A percentile compares a stretch with the other conserved stretches of the same genome.
Conservation (phyloP, 2,888 invertebrate genomes). For the Taphrorychus bicolor region DNA sequence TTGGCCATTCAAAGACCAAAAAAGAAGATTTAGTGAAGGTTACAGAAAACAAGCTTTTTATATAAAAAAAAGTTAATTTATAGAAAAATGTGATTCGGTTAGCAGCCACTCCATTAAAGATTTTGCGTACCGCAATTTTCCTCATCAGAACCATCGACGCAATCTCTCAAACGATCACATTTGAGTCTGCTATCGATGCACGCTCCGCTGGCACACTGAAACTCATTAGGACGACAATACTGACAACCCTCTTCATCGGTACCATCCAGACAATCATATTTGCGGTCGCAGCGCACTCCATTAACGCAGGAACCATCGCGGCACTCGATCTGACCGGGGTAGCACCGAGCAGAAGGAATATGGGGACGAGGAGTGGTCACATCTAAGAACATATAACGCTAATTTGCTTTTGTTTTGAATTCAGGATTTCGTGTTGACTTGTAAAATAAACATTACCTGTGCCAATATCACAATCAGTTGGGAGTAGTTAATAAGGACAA, state of each 20-base stretch:
- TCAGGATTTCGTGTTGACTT: background rate
- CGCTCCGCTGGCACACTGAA: conserved; percentile 52
- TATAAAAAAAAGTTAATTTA: too few species aligned
- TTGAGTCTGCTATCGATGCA: conserved; percentile 62
- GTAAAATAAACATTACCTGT: background rate
- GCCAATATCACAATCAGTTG: too few species aligned
- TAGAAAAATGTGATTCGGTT: too few species aligned
- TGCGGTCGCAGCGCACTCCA: conserved; percentile 59
- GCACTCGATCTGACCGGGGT: conserved; percentile 63
- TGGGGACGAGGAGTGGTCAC: conserved; percentile 1
- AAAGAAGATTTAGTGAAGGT: background rate
- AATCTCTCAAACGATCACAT: conserved; percentile 64
- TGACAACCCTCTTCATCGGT: conserved; percentile 75
- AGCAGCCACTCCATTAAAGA: background rate
- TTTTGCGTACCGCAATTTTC: conserved; percentile 58
- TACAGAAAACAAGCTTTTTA: too few species aligned
- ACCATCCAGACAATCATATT: conserved; percentile 78
- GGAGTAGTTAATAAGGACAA: background rate
- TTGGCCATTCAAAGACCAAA: background rate
- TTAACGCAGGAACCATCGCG: conserved; percentile 61
- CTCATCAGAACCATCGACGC: conserved; percentile 68
- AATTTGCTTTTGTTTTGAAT: background rate
- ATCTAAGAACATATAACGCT: conserved; percentile 10
- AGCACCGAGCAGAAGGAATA: background rate
- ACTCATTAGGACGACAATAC: conserved; percentile 43